A percentile compares a stretch with the other conserved stretches of the same genome.
phyloP scores from a whole-genome alignment of 2,888 invertebrate genomes.

The Carabus problematicus region DNA sequence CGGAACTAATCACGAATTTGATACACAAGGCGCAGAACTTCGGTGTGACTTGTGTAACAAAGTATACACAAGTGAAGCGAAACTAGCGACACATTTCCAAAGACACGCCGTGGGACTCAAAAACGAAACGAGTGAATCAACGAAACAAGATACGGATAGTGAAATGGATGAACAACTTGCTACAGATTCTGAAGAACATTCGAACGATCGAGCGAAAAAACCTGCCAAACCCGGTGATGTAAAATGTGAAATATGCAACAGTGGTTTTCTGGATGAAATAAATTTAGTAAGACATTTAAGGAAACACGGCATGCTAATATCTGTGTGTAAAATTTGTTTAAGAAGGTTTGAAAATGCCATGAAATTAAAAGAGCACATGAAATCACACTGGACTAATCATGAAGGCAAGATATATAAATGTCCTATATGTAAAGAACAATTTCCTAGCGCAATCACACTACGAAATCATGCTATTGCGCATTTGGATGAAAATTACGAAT shows the following conservation, averaged over 20 bases:
- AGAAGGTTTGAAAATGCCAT: constrained; percentile 21
- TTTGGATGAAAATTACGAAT: constrained; percentile 46
- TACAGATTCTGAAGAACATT: constrained; percentile 35
- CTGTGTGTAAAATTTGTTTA: constrained; percentile 33
- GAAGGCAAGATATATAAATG: constrained; percentile 43
- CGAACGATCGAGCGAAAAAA: constrained; percentile 46
- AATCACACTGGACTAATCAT: constrained; percentile 21
- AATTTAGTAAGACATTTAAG: constrained; percentile 43
- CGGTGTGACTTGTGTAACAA: constrained; percentile 46
- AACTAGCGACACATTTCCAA: constrained; percentile 47
- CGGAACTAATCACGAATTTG: not conserved
- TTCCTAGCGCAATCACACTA: constrained; percentile 46
- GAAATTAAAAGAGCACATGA: constrained; percentile 34
- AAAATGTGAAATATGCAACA: constrained; percentile 44
- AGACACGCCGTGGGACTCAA: constrained; percentile 45
- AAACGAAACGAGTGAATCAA: constrained; percentile 42
- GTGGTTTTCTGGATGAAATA: constrained; percentile 24
- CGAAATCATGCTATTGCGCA: constrained; percentile 47
- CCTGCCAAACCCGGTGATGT: constrained; percentile 37
- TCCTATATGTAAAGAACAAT: constrained; percentile 49
- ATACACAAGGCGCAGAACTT: constrained; percentile 6
- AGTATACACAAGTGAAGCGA: constrained; percentile 41
- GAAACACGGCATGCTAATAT: constrained; percentile 41
- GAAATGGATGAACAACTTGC: constrained; percentile 26
- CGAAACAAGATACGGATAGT: constrained; percentile 49